A percentile compares a stretch with the other conserved stretches of the same genome.
These are phyloP conservation scores for Malurus cyaneus DNA, from an alignment of 2,113 vertebrate genomes.

Conservation along the genomic window DNA sequence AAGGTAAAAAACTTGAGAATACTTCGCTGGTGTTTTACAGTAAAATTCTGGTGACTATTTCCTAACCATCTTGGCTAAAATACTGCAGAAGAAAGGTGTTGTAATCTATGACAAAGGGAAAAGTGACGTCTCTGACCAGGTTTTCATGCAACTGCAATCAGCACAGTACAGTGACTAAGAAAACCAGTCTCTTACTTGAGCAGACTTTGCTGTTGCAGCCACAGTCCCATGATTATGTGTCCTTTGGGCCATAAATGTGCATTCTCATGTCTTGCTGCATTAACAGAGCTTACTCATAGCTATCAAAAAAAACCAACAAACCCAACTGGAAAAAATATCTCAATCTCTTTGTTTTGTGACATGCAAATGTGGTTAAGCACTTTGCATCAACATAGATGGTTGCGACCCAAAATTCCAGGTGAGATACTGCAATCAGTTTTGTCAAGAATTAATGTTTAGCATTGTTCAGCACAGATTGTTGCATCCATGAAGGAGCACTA, in stretches of 20 bases:
- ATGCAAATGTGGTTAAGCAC: neutral
- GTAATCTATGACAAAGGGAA: neutral
- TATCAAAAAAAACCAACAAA: neutral
- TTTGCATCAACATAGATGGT: neutral
- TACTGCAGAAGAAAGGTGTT: neutral
- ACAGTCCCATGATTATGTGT: neutral
- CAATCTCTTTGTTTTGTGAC: neutral
- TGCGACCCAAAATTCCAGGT: neutral
- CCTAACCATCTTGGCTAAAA: neutral
- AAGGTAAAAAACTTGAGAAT: neutral
- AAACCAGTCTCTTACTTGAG: neutral
- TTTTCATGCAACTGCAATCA: neutral
- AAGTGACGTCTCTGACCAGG: neutral
- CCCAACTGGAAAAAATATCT: accelerated
- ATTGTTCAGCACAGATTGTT: neutral
- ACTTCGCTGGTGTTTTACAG: neutral
- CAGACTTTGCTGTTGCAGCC: neutral
- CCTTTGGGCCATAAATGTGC: neutral
- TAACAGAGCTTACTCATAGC: neutral
- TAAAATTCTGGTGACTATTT: neutral
- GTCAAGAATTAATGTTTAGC: neutral
- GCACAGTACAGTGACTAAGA: neutral
- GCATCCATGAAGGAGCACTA: neutral
- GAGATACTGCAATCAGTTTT: neutral
- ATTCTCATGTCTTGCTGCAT: neutral